Base-by-base conservation (phyloP, 1,140 invertebrate genomes). In the Adelges cooleyi region DNA sequence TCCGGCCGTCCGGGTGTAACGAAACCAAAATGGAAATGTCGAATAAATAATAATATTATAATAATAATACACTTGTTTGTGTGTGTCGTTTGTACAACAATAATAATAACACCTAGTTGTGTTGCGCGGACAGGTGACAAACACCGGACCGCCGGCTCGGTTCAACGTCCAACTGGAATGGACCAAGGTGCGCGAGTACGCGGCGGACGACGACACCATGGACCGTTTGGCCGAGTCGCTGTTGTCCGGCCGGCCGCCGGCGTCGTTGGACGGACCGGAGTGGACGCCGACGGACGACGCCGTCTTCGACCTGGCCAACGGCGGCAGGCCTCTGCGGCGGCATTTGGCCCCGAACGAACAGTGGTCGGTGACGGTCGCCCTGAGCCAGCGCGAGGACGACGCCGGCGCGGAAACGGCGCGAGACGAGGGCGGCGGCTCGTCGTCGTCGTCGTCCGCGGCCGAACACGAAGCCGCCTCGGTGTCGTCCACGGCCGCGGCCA, bases 141-240 rank as follows among this genome's bases (percentile, higher is more conserved):
- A 59, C 23, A 59, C 40, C 10, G 40, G 4, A 27, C n/a, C 1
- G 25, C 5, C 0, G n/a, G 29, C 0, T 33, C 54, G 40, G 42
- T 59, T 46, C 25, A 59, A 59, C 25, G 40, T 56, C 18, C 36
- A 56, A 42, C 15, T 46, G 17, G 40, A 59, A 46, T 46, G 54
- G 54, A 27, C 25, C 2, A 59, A 29, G 23, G 5, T 27, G n/a
- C n/a, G 23, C 2, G 42, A 29, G 2, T 5, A 10, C 0, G 18
- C 46, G 22, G 25, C 25, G 8, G 22, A 29, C 4, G 4, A 13
- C 3, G 38, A 27, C 6, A 5, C 5, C 1, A 29, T 5, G 15
- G 29, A 17, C 3, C 38, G 33, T 0, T 3, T 42, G 15, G 17
- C 23, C 3, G 4, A 3, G 2, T 40, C 38, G 3, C 13, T 33